phyloP scores from a whole-genome alignment of 2,797 vertebrate genomes.

The Protosalanx chinensis region DNA sequence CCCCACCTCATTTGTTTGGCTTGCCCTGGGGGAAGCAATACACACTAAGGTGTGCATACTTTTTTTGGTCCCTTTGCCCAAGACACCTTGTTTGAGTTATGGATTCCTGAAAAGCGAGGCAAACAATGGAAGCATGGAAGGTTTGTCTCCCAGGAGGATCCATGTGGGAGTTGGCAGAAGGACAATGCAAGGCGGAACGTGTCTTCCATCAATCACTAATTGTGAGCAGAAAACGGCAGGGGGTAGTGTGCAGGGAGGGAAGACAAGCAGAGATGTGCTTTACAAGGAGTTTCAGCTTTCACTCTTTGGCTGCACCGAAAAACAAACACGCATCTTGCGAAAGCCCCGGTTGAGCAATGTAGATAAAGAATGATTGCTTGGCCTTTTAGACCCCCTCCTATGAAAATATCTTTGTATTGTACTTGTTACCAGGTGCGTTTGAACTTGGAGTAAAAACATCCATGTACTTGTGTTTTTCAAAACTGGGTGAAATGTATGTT shows the following conservation, averaged over 20 bases:
- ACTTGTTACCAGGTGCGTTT: neutral
- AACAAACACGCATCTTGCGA: neutral
- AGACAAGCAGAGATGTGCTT: neutral
- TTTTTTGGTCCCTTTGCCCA: neutral
- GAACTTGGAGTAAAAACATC: neutral
- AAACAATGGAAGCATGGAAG: neutral
- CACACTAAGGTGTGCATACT: neutral
- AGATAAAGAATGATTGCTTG: neutral
- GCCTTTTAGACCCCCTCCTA: neutral
- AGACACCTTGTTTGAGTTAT: neutral
- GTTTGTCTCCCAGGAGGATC: constrained; percentile 5
- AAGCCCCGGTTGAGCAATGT: neutral
- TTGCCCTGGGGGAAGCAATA: constrained; percentile 11
- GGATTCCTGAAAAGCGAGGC: neutral
- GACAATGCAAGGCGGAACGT: constrained; percentile 6
- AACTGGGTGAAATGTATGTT: neutral
- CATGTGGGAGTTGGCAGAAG: neutral
- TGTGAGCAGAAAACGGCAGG: neutral
- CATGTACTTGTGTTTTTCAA: neutral
- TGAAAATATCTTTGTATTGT: neutral
- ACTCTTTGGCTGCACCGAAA: neutral
- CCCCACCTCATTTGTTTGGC: neutral
- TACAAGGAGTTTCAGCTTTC: constrained; percentile 15
- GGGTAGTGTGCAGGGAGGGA: neutral
- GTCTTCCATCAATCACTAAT: constrained; percentile 10